These are phyloP conservation scores for Gerris lacustris DNA, from an alignment of 2,888 invertebrate species.

Conservation along the genomic window DNA sequence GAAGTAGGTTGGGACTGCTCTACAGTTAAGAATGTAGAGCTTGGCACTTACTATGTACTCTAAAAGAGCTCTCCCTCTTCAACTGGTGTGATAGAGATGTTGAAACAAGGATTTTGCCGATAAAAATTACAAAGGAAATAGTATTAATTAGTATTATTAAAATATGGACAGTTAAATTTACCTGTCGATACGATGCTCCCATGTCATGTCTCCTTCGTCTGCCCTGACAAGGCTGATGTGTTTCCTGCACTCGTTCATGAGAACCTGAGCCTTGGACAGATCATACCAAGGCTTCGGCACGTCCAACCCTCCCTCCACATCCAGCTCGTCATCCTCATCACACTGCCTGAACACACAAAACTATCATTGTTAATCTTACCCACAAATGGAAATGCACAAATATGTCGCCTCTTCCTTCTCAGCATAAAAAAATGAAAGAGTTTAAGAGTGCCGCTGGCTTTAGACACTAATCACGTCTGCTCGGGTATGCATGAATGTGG, in stretches of 20 bases:
- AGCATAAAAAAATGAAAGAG: too few species aligned
- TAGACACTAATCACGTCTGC: too few species aligned
- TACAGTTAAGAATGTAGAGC: not conserved
- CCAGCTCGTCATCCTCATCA: slow-evolving; percentile 33
- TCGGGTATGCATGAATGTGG: too few species aligned
- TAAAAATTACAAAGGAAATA: too few species aligned
- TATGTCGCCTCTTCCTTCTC: too few species aligned
- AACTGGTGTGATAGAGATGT: not conserved
- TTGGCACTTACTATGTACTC: not conserved
- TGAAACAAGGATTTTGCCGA: too few species aligned
- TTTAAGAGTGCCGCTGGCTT: too few species aligned
- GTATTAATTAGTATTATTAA: too few species aligned
- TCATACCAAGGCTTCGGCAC: slow-evolving; percentile 34
- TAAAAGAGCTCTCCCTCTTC: not conserved
- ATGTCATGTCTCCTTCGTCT: slow-evolving; percentile 45
- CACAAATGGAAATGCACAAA: too few species aligned
- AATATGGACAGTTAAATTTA: slow-evolving; percentile 31
- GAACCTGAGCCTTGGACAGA: slow-evolving; percentile 43
- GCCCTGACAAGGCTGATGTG: slow-evolving; percentile 49
- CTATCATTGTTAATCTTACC: too few species aligned
- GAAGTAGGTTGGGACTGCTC: not conserved
- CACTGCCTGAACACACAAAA: not conserved
- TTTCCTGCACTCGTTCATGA: slow-evolving; percentile 61
- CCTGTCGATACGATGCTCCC: slow-evolving; percentile 57
- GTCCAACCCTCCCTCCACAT: slow-evolving; percentile 40